These are phyloP conservation scores for Puma concolor DNA, from an alignment of 2,113 vertebrate genomes.

Conservation along the genomic window DNA sequence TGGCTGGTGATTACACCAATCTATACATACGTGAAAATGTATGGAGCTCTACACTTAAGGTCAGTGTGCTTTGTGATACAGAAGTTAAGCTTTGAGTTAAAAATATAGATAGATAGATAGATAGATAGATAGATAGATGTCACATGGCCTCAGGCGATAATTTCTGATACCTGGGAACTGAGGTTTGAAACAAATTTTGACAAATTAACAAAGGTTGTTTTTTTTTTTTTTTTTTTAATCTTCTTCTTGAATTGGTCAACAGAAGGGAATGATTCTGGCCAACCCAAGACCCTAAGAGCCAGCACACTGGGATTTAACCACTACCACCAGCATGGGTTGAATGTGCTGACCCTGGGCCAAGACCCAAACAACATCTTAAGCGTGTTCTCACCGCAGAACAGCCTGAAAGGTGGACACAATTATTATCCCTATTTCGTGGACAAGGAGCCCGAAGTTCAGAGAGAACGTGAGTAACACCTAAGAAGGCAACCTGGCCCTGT, in stretches of 20 bases:
- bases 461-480: not conserved
- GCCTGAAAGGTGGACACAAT: not conserved
- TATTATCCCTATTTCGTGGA: not conserved
- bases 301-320: not conserved
- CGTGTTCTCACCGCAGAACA: not conserved
- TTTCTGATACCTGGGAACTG: conserved; percentile 17
- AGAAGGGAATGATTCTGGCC: not conserved
- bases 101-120: not conserved
- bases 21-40: not conserved
- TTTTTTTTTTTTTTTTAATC: not conserved
- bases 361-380: not conserved
- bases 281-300: not conserved
- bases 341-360: not conserved
- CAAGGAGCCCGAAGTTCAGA: not conserved
- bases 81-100: conserved; percentile 34
- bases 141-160: not conserved
- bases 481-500: not conserved
- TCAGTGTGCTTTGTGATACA: not conserved
- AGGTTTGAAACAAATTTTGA: conserved; percentile 33
- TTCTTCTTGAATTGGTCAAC: not conserved
- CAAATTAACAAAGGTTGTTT: not conserved
- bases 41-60: not conserved
- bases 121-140: not conserved
- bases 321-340: not conserved
- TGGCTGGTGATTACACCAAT: not conserved